phyloP scores from a whole-genome alignment of 2,888 invertebrate species.

The Lathronympha strigana region DNA sequence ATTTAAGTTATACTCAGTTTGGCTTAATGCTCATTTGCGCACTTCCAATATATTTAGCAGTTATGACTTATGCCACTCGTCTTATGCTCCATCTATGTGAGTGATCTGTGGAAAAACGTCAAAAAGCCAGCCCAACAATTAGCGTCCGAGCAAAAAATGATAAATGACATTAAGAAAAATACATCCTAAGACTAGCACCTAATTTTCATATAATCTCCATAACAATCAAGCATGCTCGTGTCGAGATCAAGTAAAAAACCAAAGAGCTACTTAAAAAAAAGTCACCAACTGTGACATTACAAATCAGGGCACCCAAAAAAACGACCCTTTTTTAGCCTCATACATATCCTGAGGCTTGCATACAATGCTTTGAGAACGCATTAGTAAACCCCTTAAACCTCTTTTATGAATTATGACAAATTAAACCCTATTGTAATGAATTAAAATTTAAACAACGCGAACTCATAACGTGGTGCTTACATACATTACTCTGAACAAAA shows the following conservation, averaged over 20 bases:
- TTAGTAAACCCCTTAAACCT: conserved; percentile 46
- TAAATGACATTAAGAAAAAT: background rate
- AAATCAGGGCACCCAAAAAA: conserved; percentile 53
- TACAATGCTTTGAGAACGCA: conserved; percentile 60
- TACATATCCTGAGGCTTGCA: conserved; percentile 52
- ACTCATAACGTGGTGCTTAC: conserved; percentile 23
- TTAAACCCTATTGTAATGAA: conserved; percentile 34
- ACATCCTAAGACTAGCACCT: conserved; percentile 2
- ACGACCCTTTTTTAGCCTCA: conserved; percentile 45
- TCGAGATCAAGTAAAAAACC: conserved; percentile 22
- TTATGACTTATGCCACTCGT: no score
- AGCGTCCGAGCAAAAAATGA: background rate
- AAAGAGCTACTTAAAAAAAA: conserved; percentile 50
- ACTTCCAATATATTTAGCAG: no score
- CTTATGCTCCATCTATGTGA: no score
- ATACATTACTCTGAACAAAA: conserved; percentile 26
- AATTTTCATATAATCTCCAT: conserved; percentile 36
- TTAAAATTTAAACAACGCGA: conserved; percentile 5
- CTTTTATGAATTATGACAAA: conserved; percentile 41
- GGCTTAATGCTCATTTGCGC: no score
- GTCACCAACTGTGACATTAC: conserved; percentile 49
- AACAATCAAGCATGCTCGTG: conserved; percentile 18
- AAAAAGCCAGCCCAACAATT: background rate
- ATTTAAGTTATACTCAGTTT: no score
- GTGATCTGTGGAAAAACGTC: background rate